Percentiles rank a stretch among this genome's conserved stretches.
Conservation (phyloP, 2,797 vertebrate genomes). For the Pempheris klunzingeri region DNA sequence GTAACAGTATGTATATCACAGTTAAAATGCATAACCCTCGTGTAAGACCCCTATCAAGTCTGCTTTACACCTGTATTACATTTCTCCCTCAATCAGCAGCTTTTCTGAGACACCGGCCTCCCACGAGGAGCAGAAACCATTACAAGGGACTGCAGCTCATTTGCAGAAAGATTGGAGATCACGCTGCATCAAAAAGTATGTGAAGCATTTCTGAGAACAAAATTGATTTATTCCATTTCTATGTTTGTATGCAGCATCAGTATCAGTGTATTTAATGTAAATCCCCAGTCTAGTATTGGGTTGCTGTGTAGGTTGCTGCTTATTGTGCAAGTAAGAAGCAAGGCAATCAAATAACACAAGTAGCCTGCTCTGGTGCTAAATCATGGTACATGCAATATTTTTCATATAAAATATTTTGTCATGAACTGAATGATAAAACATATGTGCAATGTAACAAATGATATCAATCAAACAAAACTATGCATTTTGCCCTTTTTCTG, state of each 20-base stretch:
- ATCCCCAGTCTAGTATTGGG: slow-evolving; percentile 71
- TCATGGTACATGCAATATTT: slow-evolving; percentile 52
- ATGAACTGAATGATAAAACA: slow-evolving; percentile 45
- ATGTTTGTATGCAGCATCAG: slow-evolving; percentile 84
- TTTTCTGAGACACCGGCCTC: slow-evolving; percentile 84
- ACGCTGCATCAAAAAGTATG: slow-evolving; percentile 82
- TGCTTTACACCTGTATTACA: slow-evolving; percentile 90
- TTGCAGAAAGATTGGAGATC: slow-evolving; percentile 90
- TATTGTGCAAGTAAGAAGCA: slow-evolving; percentile 69
- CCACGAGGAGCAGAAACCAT: slow-evolving; percentile 88
- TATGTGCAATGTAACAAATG: slow-evolving; percentile 37
- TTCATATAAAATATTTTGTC: slow-evolving; percentile 27
- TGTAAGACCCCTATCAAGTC: slow-evolving; percentile 90
- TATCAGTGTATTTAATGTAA: slow-evolving; percentile 84
- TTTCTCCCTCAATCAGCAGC: slow-evolving; percentile 90
- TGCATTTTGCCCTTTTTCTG: slow-evolving; percentile 34
- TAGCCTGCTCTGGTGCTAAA: slow-evolving; percentile 60
- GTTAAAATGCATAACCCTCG: slow-evolving; percentile 90
- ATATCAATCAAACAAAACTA: slow-evolving; percentile 53
- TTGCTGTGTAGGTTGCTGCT: slow-evolving; percentile 68
- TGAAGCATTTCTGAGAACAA: slow-evolving; percentile 81
- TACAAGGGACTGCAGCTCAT: slow-evolving; percentile 86
- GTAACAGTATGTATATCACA: slow-evolving; percentile 89
- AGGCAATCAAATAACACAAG: slow-evolving; percentile 51
- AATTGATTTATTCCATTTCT: slow-evolving; percentile 87